Conservation (phyloP, 2,113 vertebrate genomes). For the Motacilla alba region DNA sequence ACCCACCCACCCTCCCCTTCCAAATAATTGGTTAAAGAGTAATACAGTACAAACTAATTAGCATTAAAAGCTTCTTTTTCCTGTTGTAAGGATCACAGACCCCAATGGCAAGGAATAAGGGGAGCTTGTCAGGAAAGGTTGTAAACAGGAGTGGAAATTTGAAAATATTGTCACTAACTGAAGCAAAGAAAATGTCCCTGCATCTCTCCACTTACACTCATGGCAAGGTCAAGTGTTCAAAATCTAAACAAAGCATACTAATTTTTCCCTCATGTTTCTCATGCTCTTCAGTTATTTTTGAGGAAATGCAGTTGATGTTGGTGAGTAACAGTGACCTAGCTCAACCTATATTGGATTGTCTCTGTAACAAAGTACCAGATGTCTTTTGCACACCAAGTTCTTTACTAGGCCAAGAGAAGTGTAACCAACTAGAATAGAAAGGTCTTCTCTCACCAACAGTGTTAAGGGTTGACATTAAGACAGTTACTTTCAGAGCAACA, state of each 20-base stretch:
- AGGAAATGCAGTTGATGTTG: neutral
- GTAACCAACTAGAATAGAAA: neutral
- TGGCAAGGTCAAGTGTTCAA: neutral
- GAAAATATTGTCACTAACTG: neutral
- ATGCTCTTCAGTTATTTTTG: neutral
- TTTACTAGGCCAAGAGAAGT: neutral
- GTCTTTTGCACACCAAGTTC: neutral
- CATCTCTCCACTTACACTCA: neutral
- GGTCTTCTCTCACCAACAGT: neutral
- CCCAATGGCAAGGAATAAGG: neutral
- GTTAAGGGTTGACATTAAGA: neutral
- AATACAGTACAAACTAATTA: neutral
- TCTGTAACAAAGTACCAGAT: neutral
- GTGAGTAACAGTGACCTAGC: neutral
- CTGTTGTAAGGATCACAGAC: neutral
- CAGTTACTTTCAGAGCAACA: neutral
- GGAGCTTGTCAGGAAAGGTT: neutral
- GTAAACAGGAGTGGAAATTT: neutral
- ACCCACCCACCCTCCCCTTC: rapidly evolving
- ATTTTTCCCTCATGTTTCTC: neutral
- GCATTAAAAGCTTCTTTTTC: neutral
- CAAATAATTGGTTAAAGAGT: neutral
- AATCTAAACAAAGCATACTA: neutral
- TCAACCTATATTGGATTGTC: neutral
- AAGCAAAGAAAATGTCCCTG: neutral